phyloP scores from a whole-genome alignment of 2,113 vertebrate genomes.

The Xiphorhynchus elegans region DNA sequence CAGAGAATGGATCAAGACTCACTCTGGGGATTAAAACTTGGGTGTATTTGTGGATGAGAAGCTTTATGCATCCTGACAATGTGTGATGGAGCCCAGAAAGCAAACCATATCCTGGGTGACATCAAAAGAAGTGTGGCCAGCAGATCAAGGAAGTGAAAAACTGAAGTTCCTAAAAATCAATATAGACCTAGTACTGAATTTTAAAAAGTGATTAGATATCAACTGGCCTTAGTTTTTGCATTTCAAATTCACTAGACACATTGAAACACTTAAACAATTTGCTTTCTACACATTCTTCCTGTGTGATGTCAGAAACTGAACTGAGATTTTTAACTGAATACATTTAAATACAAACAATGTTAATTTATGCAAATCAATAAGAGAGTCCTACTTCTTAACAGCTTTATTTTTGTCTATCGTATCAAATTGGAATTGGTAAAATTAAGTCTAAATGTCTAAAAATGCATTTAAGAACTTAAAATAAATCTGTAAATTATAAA shows the following conservation, averaged over 20 bases:
- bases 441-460: background rate
- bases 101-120: background rate
- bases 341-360: background rate
- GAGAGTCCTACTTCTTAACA: background rate
- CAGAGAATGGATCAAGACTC: background rate
- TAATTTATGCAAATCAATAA: slow-evolving; percentile 1
- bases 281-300: background rate
- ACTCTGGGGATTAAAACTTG: background rate
- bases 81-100: background rate
- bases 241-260: background rate
- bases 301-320: background rate
- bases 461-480: background rate
- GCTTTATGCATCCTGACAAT: no score
- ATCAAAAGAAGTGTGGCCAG: background rate
- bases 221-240: background rate
- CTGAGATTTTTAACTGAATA: background rate
- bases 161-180: background rate
- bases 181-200: background rate
- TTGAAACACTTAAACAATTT: background rate
- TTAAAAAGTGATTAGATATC: background rate
- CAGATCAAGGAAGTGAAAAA: background rate
- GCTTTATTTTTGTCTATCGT: background rate
- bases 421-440: background rate
- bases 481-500: background rate
- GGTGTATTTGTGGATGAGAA: background rate